A percentile compares a stretch with the other conserved stretches of the same genome.
Conservation (phyloP, 1,140 invertebrate genomes). For the Pteromalus puparum region DNA sequence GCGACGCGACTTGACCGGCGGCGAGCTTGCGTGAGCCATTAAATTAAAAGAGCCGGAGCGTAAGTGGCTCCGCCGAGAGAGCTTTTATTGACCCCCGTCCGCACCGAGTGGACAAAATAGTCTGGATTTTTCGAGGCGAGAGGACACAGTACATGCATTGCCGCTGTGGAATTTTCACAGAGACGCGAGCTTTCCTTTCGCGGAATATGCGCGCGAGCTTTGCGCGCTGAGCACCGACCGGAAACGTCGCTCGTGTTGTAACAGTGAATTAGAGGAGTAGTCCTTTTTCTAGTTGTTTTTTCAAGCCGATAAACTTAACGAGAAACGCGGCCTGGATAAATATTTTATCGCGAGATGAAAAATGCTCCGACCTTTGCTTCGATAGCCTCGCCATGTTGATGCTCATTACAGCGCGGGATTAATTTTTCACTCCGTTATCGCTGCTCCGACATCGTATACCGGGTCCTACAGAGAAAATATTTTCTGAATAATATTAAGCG, state of each 20-base stretch:
- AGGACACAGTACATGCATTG: too few relatives aligned
- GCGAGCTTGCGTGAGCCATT: conserved; percentile 35
- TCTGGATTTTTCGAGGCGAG: conserved; percentile 9
- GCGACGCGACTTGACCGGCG: conserved; percentile 13
- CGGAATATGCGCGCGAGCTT: background rate
- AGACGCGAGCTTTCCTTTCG: background rate
- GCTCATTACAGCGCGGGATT: background rate
- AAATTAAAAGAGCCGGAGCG: conserved; percentile 39
- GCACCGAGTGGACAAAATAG: background rate
- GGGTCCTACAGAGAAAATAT: background rate
- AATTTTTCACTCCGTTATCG: background rate
- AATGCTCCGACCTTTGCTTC: background rate
- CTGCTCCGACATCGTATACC: too few relatives aligned
- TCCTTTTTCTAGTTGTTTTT: background rate
- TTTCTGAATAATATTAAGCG: background rate
- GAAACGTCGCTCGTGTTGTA: background rate
- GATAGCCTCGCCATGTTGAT: too few relatives aligned
- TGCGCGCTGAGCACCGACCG: background rate
- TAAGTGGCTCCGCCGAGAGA: conserved; percentile 1
- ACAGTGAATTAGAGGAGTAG: background rate
- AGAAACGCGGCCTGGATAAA: background rate
- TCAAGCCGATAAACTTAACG: background rate
- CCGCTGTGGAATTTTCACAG: background rate
- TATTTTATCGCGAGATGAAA: background rate
- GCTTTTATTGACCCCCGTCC: conserved; percentile 34